Evolutionary conservation across 2,797 vertebrate genomes (phyloP), one percentile per base, ranked within the genome.

Genomic region (Odontamblyopus rebecca): DNA sequence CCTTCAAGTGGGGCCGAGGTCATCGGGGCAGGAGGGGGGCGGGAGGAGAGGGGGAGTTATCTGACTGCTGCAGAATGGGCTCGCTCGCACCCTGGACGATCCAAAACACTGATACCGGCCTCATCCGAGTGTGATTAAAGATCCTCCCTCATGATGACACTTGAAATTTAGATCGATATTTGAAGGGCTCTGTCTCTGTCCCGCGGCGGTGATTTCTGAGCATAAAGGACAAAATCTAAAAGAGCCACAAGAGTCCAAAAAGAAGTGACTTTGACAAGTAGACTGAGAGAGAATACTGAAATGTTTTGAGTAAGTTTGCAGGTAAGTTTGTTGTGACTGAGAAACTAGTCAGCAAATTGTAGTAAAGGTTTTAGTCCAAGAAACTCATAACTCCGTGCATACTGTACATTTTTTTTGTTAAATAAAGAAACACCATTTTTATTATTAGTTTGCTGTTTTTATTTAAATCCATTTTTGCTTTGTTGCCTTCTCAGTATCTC

Each of bases 1-100:
- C 93, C 93, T 94, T 95, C 89, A 94, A 95, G 92, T 94, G 92
- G 90, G 87, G 91, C 82, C 86, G 90, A 89, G 93, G 94, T 94
- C 93, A 94, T 74, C 35, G 73, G 90, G 91, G 90, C 90, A 91
- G 88, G 84, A 77, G 23, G 44, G 81, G 84, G 35, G 61, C n/a
- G 11, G 80, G 80, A 89, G 92, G 90, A 85, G 90, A 88, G 82
- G 90, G 90, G 75, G 89, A 92, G 86, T 91, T 93, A 94, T 94
- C 91, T 89, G 90, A 81, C 82, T 38, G 80, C n/a, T 83, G 89
- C 93, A 94, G 91, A 93, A 88, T 88, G 81, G 85, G 63, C 63
- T 65, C 90, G 92, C 88, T 88, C 85, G 85, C 89, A 91, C 88
- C 90, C 90, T 85, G 79, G 83, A 87, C 87, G 93, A 94, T 94